phyloP scores from a whole-genome alignment of 2,888 invertebrate species.

The Acrobeloides nanus region DNA sequence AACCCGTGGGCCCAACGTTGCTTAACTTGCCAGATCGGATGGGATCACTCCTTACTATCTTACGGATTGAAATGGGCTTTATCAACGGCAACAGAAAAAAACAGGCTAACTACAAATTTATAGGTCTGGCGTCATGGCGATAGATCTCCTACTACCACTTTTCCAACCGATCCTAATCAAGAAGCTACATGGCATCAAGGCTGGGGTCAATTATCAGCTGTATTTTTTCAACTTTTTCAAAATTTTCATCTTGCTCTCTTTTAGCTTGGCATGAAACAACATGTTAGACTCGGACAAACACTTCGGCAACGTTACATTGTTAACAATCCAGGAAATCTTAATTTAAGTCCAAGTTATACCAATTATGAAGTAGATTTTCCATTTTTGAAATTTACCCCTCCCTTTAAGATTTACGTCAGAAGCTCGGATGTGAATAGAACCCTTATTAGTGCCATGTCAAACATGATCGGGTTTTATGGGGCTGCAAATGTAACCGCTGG shows the following conservation, averaged over 20 bases:
- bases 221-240: constrained; percentile 1
- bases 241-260: neutral
- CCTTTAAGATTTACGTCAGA: constrained; percentile 14
- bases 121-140: constrained; percentile 39
- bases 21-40: no score
- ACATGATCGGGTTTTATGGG: constrained; percentile 18
- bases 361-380: constrained; percentile 5
- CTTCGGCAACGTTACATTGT: constrained; percentile 16
- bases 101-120: no score
- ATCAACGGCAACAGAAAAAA: no score
- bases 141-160: constrained; percentile 27
- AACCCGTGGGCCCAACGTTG: no score
- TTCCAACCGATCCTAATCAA: constrained; percentile 8
- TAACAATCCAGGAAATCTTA: no score
- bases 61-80: no score
- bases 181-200: constrained; percentile 7
- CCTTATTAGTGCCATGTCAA: constrained; percentile 17
- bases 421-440: constrained; percentile 21
- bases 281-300: constrained; percentile 10
- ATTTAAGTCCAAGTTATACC: neutral
- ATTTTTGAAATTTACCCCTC: neutral
- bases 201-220: constrained; percentile 9
- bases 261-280: constrained; percentile 19
- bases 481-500: neutral
- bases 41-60: no score